Base-by-base conservation (phyloP, 2,113 vertebrate species). In the Hystrix brachyura region DNA sequence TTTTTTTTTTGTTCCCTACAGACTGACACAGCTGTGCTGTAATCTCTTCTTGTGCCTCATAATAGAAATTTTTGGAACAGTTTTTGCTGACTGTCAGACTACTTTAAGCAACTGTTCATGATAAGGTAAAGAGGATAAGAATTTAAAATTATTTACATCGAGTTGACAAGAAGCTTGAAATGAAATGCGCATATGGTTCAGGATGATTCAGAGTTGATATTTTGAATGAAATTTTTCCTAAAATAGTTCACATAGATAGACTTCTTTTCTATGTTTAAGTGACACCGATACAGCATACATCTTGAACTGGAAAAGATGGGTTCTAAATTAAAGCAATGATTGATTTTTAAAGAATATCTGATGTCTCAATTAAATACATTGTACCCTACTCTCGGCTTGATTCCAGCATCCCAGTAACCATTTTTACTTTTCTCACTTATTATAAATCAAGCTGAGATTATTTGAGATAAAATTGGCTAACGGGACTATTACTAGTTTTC, bases 131-230 rank as follows among this genome's bases (percentile, higher is more conserved):
- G 51, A 18, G 57, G 19, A 84, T 78, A 86, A 91, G 8, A 90
- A 80, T 51, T 76, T 83, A 82, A 17, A 86, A 76, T 81, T 96
- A 69, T 96, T 91, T 96, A 83, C 74, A 89, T 94, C 43, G 48
- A 88, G 15, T 67, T 95, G 48, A 91, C 25, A 91, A 81, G 27
- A 87, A 76, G 2, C 8, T 48, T 86, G 38, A 87, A 91, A 90
- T 94, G 34, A 90, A 96, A 57, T 7, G 17, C 76, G 46, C 7
- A 55, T 74, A 84, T 46, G 55, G 8, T 18, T 67, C 4, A 14
- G 21, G 60, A 62, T 46, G 17, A 38, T 72, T 92, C 69, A 87
- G 71, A 92, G 60, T 32, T 92, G 25, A 5, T 91, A 85, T 67
- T 89, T 74, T 81, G 23, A 87, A 92, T n/a, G 7, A 92, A 19